Base-by-base conservation (phyloP, 2,113 vertebrate genomes). In the Genyomyrus donnyi region DNA sequence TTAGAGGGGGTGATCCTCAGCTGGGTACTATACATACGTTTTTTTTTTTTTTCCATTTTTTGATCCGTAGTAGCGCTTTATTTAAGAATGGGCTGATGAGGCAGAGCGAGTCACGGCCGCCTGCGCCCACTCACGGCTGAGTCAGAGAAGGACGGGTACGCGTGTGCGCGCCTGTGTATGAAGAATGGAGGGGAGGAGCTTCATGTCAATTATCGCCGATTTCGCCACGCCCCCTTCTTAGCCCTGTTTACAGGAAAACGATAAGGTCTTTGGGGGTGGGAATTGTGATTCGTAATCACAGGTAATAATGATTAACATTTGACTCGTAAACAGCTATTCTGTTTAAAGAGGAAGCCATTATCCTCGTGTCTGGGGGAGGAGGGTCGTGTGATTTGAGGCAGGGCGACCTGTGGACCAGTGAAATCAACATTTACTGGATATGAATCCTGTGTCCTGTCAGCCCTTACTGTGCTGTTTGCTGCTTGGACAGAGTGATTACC, bases 71-170 rank as follows among this genome's bases (percentile, higher is more conserved):
- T 85, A 86, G 7, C 21, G 84, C 84, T 86, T 50, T 49, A 50
- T 86, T 86, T 86, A 86, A 86, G 84, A 86, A 86, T 86, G 84
- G 48, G 21, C 48, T 86, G 84, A 49, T 85, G 84, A 42, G 39
- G 24, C 80, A 85, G 42, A 42, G 11, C 21, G 19, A 48, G 46
- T 27, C 84, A n/a, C 48, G 45, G 42, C 45, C 84, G 48, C 46
- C 24, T 5, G 24, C 45, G 45, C 45, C 84, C 84, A 50, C 84
- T n/a, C 42, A 42, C 2, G 83, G 83, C 21, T 85, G 39, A 85
- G 6, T 85, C 84, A 85, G 46, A 49, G 45, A 50, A 49, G n/a
- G 21, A 49, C 46, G 24, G 74, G 31, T 17, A 19, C 13, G 31
- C 15, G 70, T 77, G 31, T 77, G 70, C 15, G 31, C 17, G 74